Percentiles rank a stretch among this genome's conserved stretches.
Evolutionary conservation across 1,140 invertebrate genomes (phyloP).

Genomic region (Coptotermes formosanus): DNA sequence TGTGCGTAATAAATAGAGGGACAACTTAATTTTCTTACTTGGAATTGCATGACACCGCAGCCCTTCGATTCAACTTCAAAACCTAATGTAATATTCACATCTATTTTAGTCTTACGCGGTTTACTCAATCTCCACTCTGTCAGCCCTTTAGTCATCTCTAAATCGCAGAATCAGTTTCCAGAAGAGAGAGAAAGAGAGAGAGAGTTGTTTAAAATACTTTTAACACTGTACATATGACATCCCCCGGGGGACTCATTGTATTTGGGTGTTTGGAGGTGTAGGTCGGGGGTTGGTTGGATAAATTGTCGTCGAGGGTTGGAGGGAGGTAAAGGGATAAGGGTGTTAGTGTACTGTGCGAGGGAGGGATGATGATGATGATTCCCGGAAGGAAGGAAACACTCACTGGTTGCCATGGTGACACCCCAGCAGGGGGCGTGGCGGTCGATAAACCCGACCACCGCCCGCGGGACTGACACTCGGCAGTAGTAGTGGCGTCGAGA

Average conservation of each 20-base stretch:
- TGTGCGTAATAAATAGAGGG: no score
- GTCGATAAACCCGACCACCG: conserved; percentile 8
- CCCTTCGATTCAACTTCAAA: no score
- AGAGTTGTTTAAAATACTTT: conserved; percentile 2
- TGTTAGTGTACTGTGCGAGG: conserved; percentile 14
- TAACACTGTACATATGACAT: conserved; percentile 13
- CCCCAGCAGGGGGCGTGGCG: conserved; percentile 2
- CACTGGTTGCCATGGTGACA: conserved; percentile 16
- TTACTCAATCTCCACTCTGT: neutral
- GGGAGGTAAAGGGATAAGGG: conserved; percentile 7
- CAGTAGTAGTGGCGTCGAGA: neutral
- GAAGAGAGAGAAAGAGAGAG: neutral
- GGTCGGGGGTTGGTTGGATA: conserved; percentile 9
- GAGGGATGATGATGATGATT: conserved; percentile 15
- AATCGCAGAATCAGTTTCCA: conserved; percentile 1
- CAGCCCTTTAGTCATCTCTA: neutral
- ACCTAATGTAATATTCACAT: no score
- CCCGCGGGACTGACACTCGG: neutral
- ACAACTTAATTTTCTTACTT: no score
- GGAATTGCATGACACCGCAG: no score
- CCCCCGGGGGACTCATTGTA: conserved; percentile 12
- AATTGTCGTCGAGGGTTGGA: neutral
- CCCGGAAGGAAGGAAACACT: conserved; percentile 16
- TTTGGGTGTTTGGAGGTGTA: conserved; percentile 14
- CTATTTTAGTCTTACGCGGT: no score